Evolutionary conservation across 2,888 invertebrate species (phyloP).

Genomic region (Stenodema calcarata): DNA sequence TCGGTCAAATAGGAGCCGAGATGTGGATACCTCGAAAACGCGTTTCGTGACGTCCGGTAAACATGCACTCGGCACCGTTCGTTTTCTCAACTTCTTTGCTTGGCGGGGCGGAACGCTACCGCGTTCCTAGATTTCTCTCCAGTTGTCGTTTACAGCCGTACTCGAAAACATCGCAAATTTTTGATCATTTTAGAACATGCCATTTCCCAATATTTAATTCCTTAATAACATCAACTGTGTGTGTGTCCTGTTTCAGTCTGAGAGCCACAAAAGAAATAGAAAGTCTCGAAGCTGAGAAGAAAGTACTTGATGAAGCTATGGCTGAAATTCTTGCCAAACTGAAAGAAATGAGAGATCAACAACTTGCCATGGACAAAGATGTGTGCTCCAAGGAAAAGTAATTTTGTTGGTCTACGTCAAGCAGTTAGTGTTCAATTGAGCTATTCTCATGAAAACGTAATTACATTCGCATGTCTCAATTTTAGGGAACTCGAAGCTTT

Average conservation of each 20-base stretch:
- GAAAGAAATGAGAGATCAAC: conserved; percentile 67
- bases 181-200: too few relatives aligned
- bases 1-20: too few relatives aligned
- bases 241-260: neutral
- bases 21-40: too few relatives aligned
- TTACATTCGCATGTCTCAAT: neutral
- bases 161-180: too few relatives aligned
- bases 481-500: conserved; percentile 69
- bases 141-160: too few relatives aligned
- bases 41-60: too few relatives aligned
- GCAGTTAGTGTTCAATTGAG: neutral
- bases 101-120: too few relatives aligned
- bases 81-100: too few relatives aligned
- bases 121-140: too few relatives aligned
- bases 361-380: conserved; percentile 57
- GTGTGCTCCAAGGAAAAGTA: conserved; percentile 56
- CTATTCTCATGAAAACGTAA: neutral
- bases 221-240: too few relatives aligned
- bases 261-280: conserved; percentile 2
- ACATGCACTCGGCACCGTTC: too few relatives aligned
- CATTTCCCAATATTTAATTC: too few relatives aligned
- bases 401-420: neutral
- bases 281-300: conserved; percentile 64
- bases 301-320: conserved; percentile 58
- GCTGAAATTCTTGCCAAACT: conserved; percentile 62